Evolutionary conservation across 2,888 invertebrate genomes (phyloP), one percentile per base, ranked within the genome.

Genomic region (Diarsia brunnea): DNA sequence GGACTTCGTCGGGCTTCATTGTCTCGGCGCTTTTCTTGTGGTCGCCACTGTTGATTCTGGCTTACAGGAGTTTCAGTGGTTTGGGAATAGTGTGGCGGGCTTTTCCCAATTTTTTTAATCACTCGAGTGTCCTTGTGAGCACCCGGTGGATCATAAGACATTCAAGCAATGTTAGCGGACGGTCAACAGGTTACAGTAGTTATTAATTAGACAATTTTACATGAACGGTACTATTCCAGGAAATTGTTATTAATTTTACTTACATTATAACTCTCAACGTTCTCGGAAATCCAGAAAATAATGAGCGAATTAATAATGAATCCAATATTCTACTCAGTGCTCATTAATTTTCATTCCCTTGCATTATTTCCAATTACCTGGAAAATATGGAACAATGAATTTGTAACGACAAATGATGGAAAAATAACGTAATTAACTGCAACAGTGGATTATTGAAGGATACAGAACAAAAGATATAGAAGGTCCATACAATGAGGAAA

Each of bases 341-440:
- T 73, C 45, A 45, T 61, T 69, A 76, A 74, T 21, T 21, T 38
- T 21, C 38, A 61, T 74, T 84, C 24, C 49, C 60, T 69, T 69
- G 55, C 24, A 61, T 69, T 55, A 71, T 79, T 70, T 43, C 45
- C 65, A 31, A 45, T 76, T 58, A 63, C n/a, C 64, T 47, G 73
- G 27, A 68, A 80, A 80, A 68, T 24, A 16, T 12, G 19, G 38
- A 70, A 84, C 75, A 82, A 75, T 73, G 58, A 47, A 51, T 88
- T 90, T 89, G 89, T 90, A 89, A 87, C 89, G 79, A 66, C 88
- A 90, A 92, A 90, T 89, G 88, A 91, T 87, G 83, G 84, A 51
- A 87, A 88, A 89, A 92, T 92, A 90, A 90, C 87, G 73, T 90
- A 92, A 91, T 92, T 90, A 92, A 92, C 92, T 89, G 88, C 88